These are phyloP conservation scores for Pristis pectinata DNA, from an alignment of 2,797 vertebrate genomes.

Conservation along the genomic window DNA sequence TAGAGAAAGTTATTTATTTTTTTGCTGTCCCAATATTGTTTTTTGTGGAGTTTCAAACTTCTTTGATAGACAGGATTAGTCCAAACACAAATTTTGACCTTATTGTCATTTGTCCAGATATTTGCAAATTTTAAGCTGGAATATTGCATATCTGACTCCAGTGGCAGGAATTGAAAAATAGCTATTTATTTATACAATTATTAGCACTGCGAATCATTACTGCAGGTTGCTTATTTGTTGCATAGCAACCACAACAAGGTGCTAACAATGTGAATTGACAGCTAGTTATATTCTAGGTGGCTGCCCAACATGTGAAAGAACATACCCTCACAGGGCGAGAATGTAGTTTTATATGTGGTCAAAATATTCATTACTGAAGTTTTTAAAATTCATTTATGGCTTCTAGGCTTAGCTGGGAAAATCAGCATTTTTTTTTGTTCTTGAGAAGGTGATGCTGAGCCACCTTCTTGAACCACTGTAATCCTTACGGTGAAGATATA, in stretches of 20 bases:
- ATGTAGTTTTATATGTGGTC: background rate
- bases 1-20: background rate
- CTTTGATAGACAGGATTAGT: background rate
- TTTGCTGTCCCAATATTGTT: background rate
- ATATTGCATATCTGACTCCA: background rate
- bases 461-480: no score
- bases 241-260: conserved; percentile 25
- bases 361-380: background rate
- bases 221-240: conserved; percentile 7
- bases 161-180: conserved; percentile 15
- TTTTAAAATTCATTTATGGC: background rate
- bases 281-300: background rate
- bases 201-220: conserved; percentile 17
- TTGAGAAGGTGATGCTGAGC: no score
- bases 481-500: no score
- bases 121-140: background rate
- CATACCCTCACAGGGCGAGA: background rate
- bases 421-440: no score
- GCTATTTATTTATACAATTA: background rate
- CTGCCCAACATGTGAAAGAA: background rate
- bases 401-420: no score
- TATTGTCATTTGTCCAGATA: background rate
- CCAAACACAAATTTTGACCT: background rate
- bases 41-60: background rate
- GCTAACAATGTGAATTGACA: conserved; percentile 27